Evolutionary conservation across 2,113 vertebrate species (phyloP).

Genomic region (Lophius piscatorius): DNA sequence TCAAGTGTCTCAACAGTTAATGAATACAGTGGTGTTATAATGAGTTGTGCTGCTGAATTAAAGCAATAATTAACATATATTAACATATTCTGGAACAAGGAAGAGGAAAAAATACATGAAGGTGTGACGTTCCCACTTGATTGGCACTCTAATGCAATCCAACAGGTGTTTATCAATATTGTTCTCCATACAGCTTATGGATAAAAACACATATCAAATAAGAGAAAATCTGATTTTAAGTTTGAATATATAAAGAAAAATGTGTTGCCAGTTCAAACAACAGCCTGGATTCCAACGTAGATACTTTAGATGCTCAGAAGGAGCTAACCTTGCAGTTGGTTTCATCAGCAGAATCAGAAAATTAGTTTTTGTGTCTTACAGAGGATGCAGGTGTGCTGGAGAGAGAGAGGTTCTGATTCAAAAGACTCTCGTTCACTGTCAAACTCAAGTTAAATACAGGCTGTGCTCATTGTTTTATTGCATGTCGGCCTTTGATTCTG

Average conservation of each 20-base stretch:
- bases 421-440: background rate
- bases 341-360: constrained; percentile 20
- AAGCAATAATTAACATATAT: background rate
- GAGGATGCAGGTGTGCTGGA: background rate
- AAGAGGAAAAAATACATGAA: background rate
- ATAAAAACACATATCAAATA: too few species aligned
- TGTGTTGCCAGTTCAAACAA: background rate
- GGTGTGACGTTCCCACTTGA: background rate
- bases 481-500: background rate
- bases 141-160: background rate
- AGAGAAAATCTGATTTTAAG: too few species aligned
- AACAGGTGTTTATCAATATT: too few species aligned
- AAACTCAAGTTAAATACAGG: background rate
- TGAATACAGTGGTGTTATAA: background rate
- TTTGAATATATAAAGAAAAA: background rate
- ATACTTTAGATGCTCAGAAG: background rate
- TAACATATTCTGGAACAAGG: background rate
- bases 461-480: background rate
- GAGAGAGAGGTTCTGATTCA: background rate
- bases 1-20: background rate
- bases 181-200: too few species aligned
- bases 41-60: background rate
- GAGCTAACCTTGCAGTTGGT: constrained; percentile 7
- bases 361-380: background rate
- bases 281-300: background rate